Conservation (phyloP, 2,888 invertebrate species). For the Eumerus sabulonum region DNA sequence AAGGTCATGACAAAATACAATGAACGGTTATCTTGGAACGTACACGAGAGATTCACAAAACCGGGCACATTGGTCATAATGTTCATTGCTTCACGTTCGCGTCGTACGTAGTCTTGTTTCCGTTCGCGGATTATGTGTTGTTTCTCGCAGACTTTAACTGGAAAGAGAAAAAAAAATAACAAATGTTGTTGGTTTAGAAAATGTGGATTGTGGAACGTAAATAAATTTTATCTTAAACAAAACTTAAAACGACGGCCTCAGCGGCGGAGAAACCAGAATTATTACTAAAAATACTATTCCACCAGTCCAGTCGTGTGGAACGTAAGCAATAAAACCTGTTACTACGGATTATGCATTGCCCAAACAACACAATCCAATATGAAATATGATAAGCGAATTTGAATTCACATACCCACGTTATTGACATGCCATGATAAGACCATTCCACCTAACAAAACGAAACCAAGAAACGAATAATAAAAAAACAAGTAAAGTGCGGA, state of each 20-base stretch:
- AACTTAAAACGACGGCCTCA: neutral
- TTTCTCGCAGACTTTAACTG: constrained; percentile 99
- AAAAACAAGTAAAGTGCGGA: constrained; percentile 22
- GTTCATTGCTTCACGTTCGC: constrained; percentile 96
- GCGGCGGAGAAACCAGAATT: no score
- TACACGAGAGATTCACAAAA: constrained; percentile 96
- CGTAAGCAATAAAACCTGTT: neutral
- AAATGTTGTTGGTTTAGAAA: neutral
- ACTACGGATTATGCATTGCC: no score
- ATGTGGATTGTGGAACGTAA: neutral
- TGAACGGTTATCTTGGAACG: constrained; percentile 96
- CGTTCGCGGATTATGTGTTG: constrained; percentile 94
- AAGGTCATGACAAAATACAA: constrained; percentile 97
- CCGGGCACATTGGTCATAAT: constrained; percentile 90
- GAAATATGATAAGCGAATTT: constrained; percentile 5
- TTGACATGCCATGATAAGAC: no score
- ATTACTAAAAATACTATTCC: no score
- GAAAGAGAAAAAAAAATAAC: constrained; percentile 73
- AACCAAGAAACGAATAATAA: no score
- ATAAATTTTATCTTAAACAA: neutral
- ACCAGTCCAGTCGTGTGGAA: no score
- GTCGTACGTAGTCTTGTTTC: constrained; percentile 94
- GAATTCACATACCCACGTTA: neutral
- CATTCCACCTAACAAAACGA: no score
- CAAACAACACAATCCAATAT: constrained; percentile 2